Evolutionary conservation across 2,113 vertebrate genomes (phyloP).

Genomic region (Aegithalos caudatus): DNA sequence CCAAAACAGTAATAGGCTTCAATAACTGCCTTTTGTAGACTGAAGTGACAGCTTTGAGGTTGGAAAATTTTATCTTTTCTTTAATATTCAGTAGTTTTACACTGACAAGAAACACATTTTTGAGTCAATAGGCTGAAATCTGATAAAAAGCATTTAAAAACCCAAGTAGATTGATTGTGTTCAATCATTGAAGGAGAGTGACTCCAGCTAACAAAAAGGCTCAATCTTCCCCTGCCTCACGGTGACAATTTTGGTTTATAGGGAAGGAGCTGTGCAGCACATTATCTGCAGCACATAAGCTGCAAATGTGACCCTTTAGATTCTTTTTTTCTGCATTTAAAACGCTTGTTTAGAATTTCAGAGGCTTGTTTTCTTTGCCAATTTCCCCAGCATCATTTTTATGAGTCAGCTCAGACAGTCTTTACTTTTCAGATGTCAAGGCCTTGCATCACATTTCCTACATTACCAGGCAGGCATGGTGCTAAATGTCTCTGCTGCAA

Average conservation of each 20-base stretch:
- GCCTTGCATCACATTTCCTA: background rate
- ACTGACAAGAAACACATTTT: slow-evolving; percentile 7
- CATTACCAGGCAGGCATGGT: background rate
- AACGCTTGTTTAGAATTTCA: slow-evolving; percentile 38
- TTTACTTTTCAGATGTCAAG: slow-evolving; percentile 34
- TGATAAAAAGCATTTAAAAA: slow-evolving; percentile 50
- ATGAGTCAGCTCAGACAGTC: background rate
- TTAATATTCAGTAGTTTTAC: slow-evolving; percentile 18
- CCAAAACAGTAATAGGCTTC: slow-evolving; percentile 21
- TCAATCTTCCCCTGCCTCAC: background rate
- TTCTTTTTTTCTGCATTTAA: slow-evolving; percentile 23
- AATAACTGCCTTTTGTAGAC: slow-evolving; percentile 8
- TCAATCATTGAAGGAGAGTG: slow-evolving; percentile 1
- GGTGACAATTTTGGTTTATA: background rate
- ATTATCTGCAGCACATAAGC: slow-evolving; percentile 4
- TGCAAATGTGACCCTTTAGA: slow-evolving; percentile 15
- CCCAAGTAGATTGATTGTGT: background rate
- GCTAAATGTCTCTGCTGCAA: slow-evolving; percentile 25
- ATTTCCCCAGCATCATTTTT: background rate
- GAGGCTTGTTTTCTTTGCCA: slow-evolving; percentile 19
- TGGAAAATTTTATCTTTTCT: slow-evolving; percentile 12
- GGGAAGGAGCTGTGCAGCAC: background rate
- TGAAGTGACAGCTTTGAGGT: slow-evolving; percentile 15
- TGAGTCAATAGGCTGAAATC: slow-evolving; percentile 39
- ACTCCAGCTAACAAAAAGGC: slow-evolving; percentile 6